phyloP scores from a whole-genome alignment of 1,140 invertebrate species.

The Rhopalosiphum maidis region DNA sequence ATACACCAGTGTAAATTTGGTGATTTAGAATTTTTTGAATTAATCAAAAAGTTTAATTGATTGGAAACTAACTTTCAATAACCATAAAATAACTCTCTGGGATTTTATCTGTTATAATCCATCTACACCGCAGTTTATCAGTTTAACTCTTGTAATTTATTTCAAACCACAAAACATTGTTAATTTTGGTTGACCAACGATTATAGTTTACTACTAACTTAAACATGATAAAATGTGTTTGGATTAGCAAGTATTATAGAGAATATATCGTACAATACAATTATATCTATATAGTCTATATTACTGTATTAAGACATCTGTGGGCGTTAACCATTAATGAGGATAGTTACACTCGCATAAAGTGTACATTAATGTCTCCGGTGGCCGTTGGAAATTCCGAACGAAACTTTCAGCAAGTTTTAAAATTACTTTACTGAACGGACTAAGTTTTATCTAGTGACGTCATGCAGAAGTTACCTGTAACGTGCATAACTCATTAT shows the following conservation, averaged over 20 bases:
- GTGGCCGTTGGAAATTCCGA: neutral
- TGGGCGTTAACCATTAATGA: neutral
- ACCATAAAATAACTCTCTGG: neutral
- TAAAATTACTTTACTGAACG: neutral
- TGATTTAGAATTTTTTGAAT: too few species aligned
- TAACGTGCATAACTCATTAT: neutral
- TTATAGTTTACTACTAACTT: neutral
- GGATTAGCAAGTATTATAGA: neutral
- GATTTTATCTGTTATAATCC: neutral
- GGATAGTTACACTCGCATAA: neutral
- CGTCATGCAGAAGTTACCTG: neutral
- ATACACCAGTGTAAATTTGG: too few species aligned
- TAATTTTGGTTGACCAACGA: neutral
- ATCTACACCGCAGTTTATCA: neutral
- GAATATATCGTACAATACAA: neutral
- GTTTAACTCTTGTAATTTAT: neutral
- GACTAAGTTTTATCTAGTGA: neutral
- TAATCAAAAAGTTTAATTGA: neutral
- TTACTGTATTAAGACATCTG: neutral
- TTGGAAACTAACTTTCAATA: neutral
- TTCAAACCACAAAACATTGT: neutral
- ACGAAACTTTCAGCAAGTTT: conserved; percentile 3
- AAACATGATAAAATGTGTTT: neutral
- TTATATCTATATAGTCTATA: neutral
- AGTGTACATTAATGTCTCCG: conserved; percentile 1